Evolutionary conservation across 2,797 vertebrate species (phyloP), one percentile per base, ranked within the genome.

Genomic region (Zalophus californianus): DNA sequence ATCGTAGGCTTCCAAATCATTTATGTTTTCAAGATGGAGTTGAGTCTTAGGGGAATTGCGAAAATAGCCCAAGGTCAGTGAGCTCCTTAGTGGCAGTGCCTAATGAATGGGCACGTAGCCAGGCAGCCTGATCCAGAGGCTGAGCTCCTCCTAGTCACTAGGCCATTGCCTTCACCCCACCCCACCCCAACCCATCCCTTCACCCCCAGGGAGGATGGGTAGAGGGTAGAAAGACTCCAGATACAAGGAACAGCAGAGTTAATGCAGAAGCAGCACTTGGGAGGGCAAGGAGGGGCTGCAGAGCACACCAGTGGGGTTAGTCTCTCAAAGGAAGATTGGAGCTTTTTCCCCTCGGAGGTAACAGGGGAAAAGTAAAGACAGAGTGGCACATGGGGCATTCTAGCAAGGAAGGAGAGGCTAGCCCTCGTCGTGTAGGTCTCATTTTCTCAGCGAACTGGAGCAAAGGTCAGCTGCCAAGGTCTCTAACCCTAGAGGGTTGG

Each of bases 291-390:
- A 86, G 38, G 44, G n/a, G 21, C 2, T 75, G n/a, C 9, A 58
- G 23, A 20, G 10, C 48, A 35, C 32, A 68, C 4, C 7, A 10
- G 4, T 29, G 23, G 18, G 4, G 23, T 73, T 20, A 32, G 25
- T 44, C 58, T 94, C 62, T 29, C 38, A 83, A 86, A 96, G 35
- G 50, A 96, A 93, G 56, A 70, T 5, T 35, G 48, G 79, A 52
- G 35, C 32, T 82, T 86, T 93, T 72, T 90, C 50, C 14, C 35
- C 27, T n/a, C 15, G 3, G 18, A 84, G 38, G 87, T 85, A 29
- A 58, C 29, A 90, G n/a, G 48, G 41, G 80, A 91, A 38, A 32
- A 38, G 41, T 50, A 72, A 90, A 93, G 27, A 82, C 20, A 6
- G 41, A 20, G 13, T 41, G 35, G 20, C 32, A 66, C 21, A 68